Conservation (phyloP, 2,797 vertebrate species). For the Onychomys leucogaster region DNA sequence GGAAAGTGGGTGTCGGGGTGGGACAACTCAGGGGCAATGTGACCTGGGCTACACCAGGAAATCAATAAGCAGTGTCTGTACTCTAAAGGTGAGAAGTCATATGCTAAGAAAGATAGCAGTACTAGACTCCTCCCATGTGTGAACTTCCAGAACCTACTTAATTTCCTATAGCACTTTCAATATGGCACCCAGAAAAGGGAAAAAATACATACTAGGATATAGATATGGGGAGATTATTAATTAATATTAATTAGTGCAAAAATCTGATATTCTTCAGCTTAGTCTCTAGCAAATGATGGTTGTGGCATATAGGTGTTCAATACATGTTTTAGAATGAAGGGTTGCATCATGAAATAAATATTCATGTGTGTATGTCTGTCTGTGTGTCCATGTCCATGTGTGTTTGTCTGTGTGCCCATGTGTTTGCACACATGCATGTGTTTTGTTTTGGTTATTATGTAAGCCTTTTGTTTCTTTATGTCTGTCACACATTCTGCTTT, state of each 20-base stretch:
- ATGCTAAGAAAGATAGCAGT: not conserved
- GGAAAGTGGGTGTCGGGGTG: not conserved
- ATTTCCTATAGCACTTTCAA: not conserved
- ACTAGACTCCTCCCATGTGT: not conserved
- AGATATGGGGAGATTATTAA: not conserved
- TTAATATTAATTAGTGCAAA: too few species aligned
- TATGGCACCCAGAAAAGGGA: not conserved
- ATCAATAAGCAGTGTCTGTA: not conserved
- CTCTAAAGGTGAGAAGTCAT: not conserved
- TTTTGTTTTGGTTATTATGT: not conserved
- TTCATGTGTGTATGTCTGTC: not conserved
- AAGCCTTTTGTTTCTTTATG: not conserved
- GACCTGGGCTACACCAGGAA: not conserved
- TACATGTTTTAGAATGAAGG: not conserved
- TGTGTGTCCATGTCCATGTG: not conserved
- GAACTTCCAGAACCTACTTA: not conserved
- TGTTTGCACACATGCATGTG: rapidly evolving
- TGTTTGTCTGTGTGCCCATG: not conserved
- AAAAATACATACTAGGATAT: not conserved
- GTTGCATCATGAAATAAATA: not conserved
- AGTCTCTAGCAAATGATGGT: not conserved
- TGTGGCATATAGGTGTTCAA: not conserved
- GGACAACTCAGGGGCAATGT: not conserved
- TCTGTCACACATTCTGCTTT: not conserved
- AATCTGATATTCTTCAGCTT: not conserved